phyloP scores from a whole-genome alignment of 2,888 invertebrate genomes.

The Aleiodes leptofemur region DNA sequence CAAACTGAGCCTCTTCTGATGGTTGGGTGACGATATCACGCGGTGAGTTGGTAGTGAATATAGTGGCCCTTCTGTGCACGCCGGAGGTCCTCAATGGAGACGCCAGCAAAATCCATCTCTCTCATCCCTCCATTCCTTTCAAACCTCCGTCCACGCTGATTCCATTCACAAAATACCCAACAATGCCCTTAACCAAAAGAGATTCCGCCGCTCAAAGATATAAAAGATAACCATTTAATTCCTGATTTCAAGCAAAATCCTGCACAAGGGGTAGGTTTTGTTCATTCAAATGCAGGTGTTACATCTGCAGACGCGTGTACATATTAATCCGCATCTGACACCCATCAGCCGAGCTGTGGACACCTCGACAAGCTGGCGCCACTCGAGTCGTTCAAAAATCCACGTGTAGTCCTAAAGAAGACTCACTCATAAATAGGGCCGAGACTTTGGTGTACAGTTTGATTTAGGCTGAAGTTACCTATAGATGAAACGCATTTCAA shows the following conservation, averaged over 20 bases:
- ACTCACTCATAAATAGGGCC: too few species aligned
- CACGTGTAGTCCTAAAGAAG: too few species aligned
- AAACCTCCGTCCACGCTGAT: slow-evolving; percentile 54
- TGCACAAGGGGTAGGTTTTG: slow-evolving; percentile 29
- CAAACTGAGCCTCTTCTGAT: slow-evolving; percentile 24
- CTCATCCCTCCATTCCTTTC: slow-evolving; percentile 38
- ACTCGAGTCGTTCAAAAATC: slow-evolving; percentile 55
- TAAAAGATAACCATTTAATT: not conserved
- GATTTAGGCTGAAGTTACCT: too few species aligned
- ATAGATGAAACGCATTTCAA: too few species aligned
- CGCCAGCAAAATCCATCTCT: slow-evolving; percentile 54
- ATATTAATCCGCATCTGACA: slow-evolving; percentile 41
- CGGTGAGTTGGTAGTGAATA: slow-evolving; percentile 49
- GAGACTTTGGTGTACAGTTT: too few species aligned
- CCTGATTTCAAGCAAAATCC: not conserved
- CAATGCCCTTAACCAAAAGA: slow-evolving; percentile 69
- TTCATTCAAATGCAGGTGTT: slow-evolving; percentile 38
- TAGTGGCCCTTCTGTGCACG: slow-evolving; percentile 58
- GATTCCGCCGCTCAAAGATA: slow-evolving; percentile 60
- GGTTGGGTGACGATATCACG: slow-evolving; percentile 55
- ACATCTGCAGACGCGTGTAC: slow-evolving; percentile 45
- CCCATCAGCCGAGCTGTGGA: slow-evolving; percentile 6
- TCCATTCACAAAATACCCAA: slow-evolving; percentile 68
- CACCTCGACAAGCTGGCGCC: slow-evolving; percentile 71
- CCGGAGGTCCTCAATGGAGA: slow-evolving; percentile 65